Evolutionary conservation across 37 sponge, comb jelly and placozoan genomes (phyloP).

Genomic region (Halisarca cf. caerulea): DNA sequence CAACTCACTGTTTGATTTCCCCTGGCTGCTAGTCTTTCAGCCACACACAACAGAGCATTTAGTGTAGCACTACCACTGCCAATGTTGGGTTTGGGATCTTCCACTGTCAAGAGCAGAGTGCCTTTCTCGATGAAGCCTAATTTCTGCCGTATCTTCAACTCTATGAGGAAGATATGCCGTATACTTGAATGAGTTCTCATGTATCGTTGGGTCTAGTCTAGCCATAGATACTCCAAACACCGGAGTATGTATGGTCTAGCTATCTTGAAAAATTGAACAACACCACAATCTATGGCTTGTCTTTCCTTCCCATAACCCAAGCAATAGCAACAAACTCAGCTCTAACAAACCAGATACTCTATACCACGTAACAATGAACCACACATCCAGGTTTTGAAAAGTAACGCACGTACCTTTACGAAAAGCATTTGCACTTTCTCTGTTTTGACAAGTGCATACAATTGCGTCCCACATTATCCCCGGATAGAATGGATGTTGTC

Average conservation of each 20-base stretch:
- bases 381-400: too few relatives aligned
- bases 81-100: slow-evolving; percentile 79
- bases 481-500: too few relatives aligned
- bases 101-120: slow-evolving; percentile 66
- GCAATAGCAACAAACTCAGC: too few relatives aligned
- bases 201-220: too few relatives aligned
- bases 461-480: slow-evolving; percentile 50
- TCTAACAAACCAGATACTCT: too few relatives aligned
- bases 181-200: too few relatives aligned
- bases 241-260: too few relatives aligned
- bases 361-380: too few relatives aligned
- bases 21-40: slow-evolving; percentile 60
- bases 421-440: slow-evolving; percentile 58
- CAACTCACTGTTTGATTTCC: slow-evolving; percentile 53
- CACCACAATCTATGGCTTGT: too few relatives aligned
- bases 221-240: not conserved
- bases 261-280: too few relatives aligned
- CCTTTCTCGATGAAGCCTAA: slow-evolving; percentile 41
- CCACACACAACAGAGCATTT: slow-evolving; percentile 75
- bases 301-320: too few relatives aligned
- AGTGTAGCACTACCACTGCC: slow-evolving; percentile 82
- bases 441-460: slow-evolving; percentile 71
- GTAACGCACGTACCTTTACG: slow-evolving; percentile 36
- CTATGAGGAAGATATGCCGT: too few relatives aligned
- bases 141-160: slow-evolving; percentile 65